Evolutionary conservation across 2,888 invertebrate species (phyloP), one percentile per base, ranked within the genome.

Genomic region (Embidobia sp.): DNA sequence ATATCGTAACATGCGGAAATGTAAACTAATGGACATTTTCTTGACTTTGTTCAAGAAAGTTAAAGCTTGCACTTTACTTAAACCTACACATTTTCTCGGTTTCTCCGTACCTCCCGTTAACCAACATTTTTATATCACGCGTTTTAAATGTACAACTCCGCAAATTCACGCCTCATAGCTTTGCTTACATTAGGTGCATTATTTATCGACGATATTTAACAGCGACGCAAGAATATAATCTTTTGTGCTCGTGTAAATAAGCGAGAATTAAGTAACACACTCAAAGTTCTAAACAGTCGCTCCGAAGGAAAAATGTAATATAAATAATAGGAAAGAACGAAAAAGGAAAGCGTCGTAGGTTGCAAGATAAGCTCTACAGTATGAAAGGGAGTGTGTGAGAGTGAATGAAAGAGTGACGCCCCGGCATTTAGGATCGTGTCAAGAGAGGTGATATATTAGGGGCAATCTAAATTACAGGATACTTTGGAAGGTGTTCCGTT

Each of bases 401-500:
- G 64, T 70, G 70, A 77, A 77, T 66, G 59, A 53, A 70, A 51
- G 70, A 77, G 61, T 77, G 76, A 76, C 76, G 76, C 76, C 70
- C 76, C 59, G 59, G 70, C 70, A 76, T 76, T 76, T 76, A 76
- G 76, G 76, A 70, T 76, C 42, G 59, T 66, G 76, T 76, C 76
- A 76, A 53, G 76, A 44, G 53, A 59, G 33, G 69, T 70, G 76
- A 70, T 76, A 76, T 76, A 76, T 76, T 76, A 76, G 51, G 46
- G 59, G 76, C 70, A 76, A 76, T 76, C 76, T 70, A 76, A 76
- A 76, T 76, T 76, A 76, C 76, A 70, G 66, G 70, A 76, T 76
- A 76, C 70, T 70, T 70, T 66, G 40, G 64, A 37, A 70, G 70
- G 76, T 59, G 64, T 59, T 70, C 70, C 46, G 51, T 70, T 76